Conservation (phyloP, 2,888 invertebrate genomes). For the Didymodactylos carnosus region DNA sequence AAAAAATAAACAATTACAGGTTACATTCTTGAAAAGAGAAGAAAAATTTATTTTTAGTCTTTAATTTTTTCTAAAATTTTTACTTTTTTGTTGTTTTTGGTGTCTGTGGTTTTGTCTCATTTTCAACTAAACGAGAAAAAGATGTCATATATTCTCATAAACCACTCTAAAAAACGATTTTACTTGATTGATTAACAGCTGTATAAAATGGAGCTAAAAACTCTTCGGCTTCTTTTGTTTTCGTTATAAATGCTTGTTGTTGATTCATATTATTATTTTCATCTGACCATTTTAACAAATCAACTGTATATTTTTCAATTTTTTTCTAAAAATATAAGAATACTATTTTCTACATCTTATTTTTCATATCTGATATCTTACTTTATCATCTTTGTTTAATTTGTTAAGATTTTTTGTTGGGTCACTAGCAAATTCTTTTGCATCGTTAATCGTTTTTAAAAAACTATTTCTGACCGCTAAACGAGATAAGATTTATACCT, state of each 20-base stretch:
- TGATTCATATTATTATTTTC: neutral
- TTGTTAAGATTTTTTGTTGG: neutral
- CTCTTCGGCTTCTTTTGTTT: neutral
- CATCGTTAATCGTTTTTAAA: neutral
- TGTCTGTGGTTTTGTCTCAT: no score
- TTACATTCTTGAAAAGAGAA: no score
- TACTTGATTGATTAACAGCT: no score
- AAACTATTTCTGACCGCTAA: neutral
- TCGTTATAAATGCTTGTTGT: neutral
- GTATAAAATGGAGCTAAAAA: neutral
- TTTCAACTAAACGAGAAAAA: no score
- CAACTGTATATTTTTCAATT: neutral
- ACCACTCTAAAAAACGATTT: no score
- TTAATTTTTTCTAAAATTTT: no score
- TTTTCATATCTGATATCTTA: neutral
- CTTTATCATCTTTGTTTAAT: neutral
- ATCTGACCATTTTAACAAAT: neutral
- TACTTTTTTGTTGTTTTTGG: no score
- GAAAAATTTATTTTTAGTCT: no score
- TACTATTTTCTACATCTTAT: neutral
- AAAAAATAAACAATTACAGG: no score
- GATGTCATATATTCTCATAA: no score
- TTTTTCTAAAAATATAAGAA: neutral
- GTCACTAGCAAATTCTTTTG: neutral
- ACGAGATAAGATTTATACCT: neutral